phyloP scores from a whole-genome alignment of 2,113 vertebrate genomes.

The Rhabdomys dilectus region DNA sequence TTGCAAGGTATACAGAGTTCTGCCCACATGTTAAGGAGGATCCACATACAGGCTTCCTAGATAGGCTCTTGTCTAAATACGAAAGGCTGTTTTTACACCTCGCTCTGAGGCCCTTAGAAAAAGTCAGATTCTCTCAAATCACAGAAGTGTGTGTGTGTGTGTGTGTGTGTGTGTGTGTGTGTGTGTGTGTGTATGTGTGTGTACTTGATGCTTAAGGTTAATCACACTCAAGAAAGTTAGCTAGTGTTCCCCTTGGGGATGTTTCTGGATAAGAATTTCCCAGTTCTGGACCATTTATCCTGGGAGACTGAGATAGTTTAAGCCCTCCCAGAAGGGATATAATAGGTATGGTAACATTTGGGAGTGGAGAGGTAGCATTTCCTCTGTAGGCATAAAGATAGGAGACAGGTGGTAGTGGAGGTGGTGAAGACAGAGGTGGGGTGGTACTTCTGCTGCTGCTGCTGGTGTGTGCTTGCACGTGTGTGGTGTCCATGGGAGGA shows the following conservation, averaged over 20 bases:
- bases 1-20: slow-evolving; percentile 52
- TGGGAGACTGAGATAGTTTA: slow-evolving; percentile 69
- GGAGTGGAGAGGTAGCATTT: slow-evolving; percentile 62
- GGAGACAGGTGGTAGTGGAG: background rate
- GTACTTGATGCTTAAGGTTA: slow-evolving; percentile 84
- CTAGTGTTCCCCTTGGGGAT: slow-evolving; percentile 71
- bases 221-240: slow-evolving; percentile 84
- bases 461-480: background rate
- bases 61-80: slow-evolving; percentile 73
- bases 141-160: slow-evolving; percentile 60
- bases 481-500: background rate
- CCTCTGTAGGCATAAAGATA: background rate
- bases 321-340: slow-evolving; percentile 22
- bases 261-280: slow-evolving; percentile 21
- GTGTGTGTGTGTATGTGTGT: background rate
- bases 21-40: slow-evolving; percentile 37
- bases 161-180: slow-evolving; percentile 7
- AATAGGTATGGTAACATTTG: slow-evolving; percentile 26
- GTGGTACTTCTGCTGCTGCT: too few species aligned
- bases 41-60: background rate
- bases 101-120: slow-evolving; percentile 63
- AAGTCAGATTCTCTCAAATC: slow-evolving; percentile 80
- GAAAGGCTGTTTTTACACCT: slow-evolving; percentile 80
- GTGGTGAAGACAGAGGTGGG: background rate
- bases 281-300: slow-evolving; percentile 57